Evolutionary conservation across 1,140 invertebrate genomes (phyloP).

Genomic region (Rhagoletis zephyria): DNA sequence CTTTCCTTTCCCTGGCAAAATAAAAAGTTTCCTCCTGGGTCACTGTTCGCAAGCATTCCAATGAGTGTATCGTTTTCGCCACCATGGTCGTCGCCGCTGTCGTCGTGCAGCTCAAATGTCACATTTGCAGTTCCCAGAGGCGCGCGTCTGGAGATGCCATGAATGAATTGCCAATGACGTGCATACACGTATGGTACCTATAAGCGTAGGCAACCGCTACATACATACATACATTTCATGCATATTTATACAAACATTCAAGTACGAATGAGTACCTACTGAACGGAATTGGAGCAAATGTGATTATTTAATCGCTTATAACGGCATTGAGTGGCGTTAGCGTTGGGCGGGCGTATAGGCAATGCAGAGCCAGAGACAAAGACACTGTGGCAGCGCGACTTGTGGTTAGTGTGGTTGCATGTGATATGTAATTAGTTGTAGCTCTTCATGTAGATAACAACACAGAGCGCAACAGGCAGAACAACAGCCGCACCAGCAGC

Average conservation of each 20-base stretch:
- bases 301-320: slow-evolving; percentile 45
- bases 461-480: not conserved
- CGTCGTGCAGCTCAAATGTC: not conserved
- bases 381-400: not conserved
- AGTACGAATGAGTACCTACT: not conserved
- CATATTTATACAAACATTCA: not conserved
- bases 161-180: slow-evolving; percentile 43
- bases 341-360: not conserved
- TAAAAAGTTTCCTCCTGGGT: not conserved
- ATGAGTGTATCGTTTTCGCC: not conserved
- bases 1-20: too few relatives aligned
- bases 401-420: slow-evolving; percentile 26
- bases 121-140: slow-evolving; percentile 37
- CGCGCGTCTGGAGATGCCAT: not conserved
- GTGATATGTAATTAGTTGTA: slow-evolving; percentile 38
- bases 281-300: slow-evolving; percentile 51
- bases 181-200: not conserved
- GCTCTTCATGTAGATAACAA: slow-evolving; percentile 1
- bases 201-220: not conserved
- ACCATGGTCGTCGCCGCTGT: too few relatives aligned
- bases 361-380: not conserved
- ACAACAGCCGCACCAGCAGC: not conserved
- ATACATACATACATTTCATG: not conserved
- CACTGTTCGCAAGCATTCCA: not conserved
- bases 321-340: slow-evolving; percentile 36